A percentile compares a stretch with the other conserved stretches of the same genome.
Evolutionary conservation across 2,113 vertebrate genomes (phyloP).

Genomic region (Paratilapia polleni): DNA sequence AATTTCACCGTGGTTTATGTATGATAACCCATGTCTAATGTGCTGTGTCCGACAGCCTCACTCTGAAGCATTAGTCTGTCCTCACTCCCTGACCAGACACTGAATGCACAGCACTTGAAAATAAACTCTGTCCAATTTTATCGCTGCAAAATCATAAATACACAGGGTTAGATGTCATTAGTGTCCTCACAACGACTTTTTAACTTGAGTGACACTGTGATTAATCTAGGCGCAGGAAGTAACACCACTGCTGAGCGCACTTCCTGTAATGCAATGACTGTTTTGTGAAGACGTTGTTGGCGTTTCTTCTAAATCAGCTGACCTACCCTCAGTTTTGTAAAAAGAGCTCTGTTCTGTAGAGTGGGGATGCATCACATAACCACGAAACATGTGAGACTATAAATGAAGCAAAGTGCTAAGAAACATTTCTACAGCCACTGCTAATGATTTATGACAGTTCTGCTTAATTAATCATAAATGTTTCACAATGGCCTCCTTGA

Average conservation of each 20-base stretch:
- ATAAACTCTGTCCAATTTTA: not conserved
- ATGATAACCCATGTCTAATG: conserved; percentile 72
- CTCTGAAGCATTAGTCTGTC: conserved; percentile 20
- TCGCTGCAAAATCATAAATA: not conserved
- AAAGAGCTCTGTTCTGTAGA: conserved; percentile 18
- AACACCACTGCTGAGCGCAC: conserved; percentile 62
- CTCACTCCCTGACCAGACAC: not conserved
- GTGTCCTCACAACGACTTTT: not conserved
- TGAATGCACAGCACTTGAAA: not conserved
- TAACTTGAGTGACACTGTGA: conserved; percentile 35
- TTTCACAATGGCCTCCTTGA: not conserved
- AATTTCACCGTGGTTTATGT: conserved; percentile 72
- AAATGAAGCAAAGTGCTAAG: not conserved
- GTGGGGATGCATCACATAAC: not conserved
- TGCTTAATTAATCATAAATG: not conserved
- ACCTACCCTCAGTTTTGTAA: conserved; percentile 55
- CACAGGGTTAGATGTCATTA: not conserved
- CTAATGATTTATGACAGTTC: conserved; percentile 3
- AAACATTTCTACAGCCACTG: not conserved
- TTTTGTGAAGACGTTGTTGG: conserved; percentile 55
- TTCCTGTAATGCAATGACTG: conserved; percentile 78
- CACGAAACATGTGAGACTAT: conserved; percentile 4
- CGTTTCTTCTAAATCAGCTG: conserved; percentile 75
- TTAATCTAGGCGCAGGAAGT: conserved; percentile 75
- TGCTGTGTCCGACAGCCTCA: conserved; percentile 49